Conservation (phyloP, 2,888 invertebrate species). For the Crossocerus cetratus region DNA sequence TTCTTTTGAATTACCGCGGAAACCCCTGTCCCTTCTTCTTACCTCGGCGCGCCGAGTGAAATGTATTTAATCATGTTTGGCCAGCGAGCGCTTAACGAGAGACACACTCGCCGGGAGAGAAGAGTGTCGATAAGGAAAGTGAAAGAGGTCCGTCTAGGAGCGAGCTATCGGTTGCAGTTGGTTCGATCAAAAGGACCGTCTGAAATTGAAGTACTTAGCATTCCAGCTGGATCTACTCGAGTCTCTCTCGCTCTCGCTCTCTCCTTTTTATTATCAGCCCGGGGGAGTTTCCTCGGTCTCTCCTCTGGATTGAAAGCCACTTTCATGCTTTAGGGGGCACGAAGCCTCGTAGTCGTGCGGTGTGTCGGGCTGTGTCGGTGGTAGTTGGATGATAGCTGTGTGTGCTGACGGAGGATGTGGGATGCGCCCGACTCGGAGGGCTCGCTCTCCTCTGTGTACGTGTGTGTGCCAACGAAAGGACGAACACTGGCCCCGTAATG, state of each 20-base stretch:
- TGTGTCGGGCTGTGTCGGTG: background rate
- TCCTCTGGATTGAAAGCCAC: conserved; percentile 15
- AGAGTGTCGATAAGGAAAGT: background rate
- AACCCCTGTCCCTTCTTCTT: background rate
- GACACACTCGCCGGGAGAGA: background rate
- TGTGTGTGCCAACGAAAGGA: conserved; percentile 65
- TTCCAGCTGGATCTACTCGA: background rate
- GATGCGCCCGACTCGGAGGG: background rate
- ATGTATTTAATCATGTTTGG: background rate
- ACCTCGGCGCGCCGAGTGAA: background rate
- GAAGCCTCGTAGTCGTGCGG: background rate
- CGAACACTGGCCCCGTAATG: conserved; percentile 73
- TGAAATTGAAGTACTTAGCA: conserved; percentile 12
- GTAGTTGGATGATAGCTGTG: conserved; percentile 6
- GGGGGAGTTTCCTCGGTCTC: conserved; percentile 26
- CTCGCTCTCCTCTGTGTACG: background rate
- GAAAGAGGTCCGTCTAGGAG: no score
- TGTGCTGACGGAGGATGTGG: background rate
- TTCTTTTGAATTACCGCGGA: conserved; percentile 2
- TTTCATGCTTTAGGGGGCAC: no score
- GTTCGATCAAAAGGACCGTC: background rate
- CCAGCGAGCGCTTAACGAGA: background rate
- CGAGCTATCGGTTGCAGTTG: no score
- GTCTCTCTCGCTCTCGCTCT: background rate
- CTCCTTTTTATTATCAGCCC: background rate